Evolutionary conservation across 2,888 invertebrate genomes (phyloP).

Genomic region (Spodoptera picta): DNA sequence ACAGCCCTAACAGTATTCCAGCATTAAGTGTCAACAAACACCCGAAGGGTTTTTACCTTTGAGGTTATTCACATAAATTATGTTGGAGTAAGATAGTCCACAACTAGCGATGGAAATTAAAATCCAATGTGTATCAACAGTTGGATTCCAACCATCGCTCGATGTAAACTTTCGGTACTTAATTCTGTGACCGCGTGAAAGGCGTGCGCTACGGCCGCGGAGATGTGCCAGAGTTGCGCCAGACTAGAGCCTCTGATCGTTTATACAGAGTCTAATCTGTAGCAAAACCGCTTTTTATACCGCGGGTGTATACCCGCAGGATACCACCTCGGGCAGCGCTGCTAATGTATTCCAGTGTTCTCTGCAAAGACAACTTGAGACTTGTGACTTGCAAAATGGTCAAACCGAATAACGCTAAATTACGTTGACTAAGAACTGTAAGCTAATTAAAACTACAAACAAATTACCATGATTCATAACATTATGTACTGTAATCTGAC

Average conservation of each 20-base stretch:
- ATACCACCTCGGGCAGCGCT: constrained; percentile 59
- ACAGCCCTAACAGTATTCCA: constrained; percentile 32
- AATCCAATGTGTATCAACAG: constrained; percentile 83
- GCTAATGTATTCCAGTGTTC: constrained; percentile 56
- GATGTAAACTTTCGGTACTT: constrained; percentile 74
- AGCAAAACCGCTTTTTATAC: constrained; percentile 72
- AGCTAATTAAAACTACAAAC: background rate
- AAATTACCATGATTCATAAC: background rate
- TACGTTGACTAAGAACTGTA: background rate
- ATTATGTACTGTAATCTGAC: constrained; percentile 41
- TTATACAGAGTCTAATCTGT: constrained; percentile 77
- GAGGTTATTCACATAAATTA: constrained; percentile 59
- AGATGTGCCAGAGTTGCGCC: constrained; percentile 73
- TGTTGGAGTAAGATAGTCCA: constrained; percentile 79
- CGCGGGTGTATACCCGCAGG: constrained; percentile 56
- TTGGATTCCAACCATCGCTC: constrained; percentile 86
- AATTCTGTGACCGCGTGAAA: constrained; percentile 64
- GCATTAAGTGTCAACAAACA: constrained; percentile 28
- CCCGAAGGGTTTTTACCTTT: constrained; percentile 53
- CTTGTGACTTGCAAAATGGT: constrained; percentile 56
- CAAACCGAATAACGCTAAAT: constrained; percentile 22
- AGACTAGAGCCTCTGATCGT: constrained; percentile 73
- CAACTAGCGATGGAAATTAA: constrained; percentile 85
- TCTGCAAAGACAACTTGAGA: constrained; percentile 66
- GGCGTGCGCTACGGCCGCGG: constrained; percentile 69